Percentiles rank a stretch among this genome's conserved stretches.
Conservation (phyloP, 1,140 invertebrate genomes). For the Arctopsyche grandis region DNA sequence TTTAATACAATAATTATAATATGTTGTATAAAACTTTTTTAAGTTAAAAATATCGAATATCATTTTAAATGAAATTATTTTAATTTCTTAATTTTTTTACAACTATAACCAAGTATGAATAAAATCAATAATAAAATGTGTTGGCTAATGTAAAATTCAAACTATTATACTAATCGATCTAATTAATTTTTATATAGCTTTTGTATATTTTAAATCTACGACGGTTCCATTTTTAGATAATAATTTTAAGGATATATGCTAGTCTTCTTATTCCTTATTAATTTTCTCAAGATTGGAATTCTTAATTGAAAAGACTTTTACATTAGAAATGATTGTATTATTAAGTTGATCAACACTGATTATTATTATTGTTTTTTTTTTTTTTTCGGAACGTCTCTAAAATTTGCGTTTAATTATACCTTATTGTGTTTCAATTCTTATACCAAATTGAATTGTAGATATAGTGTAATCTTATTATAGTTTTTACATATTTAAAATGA, state of each 20-base stretch:
- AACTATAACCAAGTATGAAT: too few species aligned
- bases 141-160: too few species aligned
- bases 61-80: too few species aligned
- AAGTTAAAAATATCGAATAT: too few species aligned
- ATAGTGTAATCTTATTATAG: background rate
- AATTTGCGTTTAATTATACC: background rate
- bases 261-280: conserved; percentile 30
- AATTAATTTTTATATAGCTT: conserved; percentile 4
- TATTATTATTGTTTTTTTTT: background rate
- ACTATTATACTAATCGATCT: too few species aligned
- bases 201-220: conserved; percentile 17
- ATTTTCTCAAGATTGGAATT: conserved; percentile 18
- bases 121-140: too few species aligned
- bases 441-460: conserved; percentile 29
- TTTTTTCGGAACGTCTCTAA: background rate
- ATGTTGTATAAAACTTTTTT: too few species aligned
- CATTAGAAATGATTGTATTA: conserved; percentile 12
- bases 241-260: conserved; percentile 18
- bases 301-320: conserved; percentile 29
- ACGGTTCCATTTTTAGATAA: conserved; percentile 27
- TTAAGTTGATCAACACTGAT: background rate
- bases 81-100: too few species aligned
- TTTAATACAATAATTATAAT: too few species aligned
- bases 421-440: conserved; percentile 21
- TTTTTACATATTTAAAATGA: too few species aligned